These are phyloP conservation scores for Abrostola triplasia DNA, from an alignment of 2,888 invertebrate species.

Conservation along the genomic window DNA sequence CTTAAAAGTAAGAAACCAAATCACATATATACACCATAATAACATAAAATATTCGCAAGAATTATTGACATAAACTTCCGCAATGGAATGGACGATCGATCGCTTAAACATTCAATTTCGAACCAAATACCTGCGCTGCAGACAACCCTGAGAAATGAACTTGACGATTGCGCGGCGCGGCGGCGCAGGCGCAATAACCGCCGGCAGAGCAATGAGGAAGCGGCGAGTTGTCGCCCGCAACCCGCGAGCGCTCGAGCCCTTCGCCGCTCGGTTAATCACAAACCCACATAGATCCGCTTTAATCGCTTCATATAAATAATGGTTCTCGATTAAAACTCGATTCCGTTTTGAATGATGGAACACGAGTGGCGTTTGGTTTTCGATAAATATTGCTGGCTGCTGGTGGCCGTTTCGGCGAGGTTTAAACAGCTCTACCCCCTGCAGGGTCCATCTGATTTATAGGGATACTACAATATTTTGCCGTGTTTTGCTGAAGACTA, in stretches of 20 bases:
- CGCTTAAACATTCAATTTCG: constrained; percentile 44
- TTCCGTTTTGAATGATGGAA: constrained; percentile 61
- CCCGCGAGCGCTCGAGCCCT: constrained; percentile 62
- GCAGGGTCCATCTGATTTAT: neutral
- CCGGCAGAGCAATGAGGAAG: constrained; percentile 77
- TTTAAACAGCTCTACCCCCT: constrained; percentile 7
- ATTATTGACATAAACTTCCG: constrained; percentile 29
- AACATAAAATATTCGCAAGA: constrained; percentile 17
- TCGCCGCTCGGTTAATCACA: constrained; percentile 64
- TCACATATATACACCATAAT: neutral
- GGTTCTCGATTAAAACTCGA: constrained; percentile 63
- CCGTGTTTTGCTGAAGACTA: neutral
- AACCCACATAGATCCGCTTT: constrained; percentile 66
- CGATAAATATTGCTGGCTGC: constrained; percentile 40
- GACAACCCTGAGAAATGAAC: constrained; percentile 60
- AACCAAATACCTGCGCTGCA: constrained; percentile 32
- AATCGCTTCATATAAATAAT: constrained; percentile 67
- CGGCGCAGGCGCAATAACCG: constrained; percentile 66
- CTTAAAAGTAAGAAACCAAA: neutral
- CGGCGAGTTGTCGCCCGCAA: constrained; percentile 73
- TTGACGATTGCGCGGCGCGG: constrained; percentile 57
- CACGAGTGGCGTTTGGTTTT: constrained; percentile 35
- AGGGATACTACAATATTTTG: neutral
- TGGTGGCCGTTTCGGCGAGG: constrained; percentile 32
- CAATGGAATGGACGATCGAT: constrained; percentile 45